Evolutionary conservation across 2,888 invertebrate genomes (phyloP), one percentile per base, ranked within the genome.

Genomic region (Acanthosoma haemorrhoidale): DNA sequence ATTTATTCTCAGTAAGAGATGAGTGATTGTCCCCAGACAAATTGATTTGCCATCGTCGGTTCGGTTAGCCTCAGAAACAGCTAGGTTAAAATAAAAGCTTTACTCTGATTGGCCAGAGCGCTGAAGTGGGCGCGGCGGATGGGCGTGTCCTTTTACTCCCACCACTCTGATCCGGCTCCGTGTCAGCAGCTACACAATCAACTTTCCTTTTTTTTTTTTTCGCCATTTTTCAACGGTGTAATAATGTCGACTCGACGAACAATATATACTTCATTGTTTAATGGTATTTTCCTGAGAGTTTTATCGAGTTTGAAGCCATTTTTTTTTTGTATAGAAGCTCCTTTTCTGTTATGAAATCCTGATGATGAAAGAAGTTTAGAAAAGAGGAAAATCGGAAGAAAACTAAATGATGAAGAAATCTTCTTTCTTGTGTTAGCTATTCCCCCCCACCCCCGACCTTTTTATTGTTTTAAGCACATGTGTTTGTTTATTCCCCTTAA

Each of bases 91-190:
- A 61, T 61, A 36, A 61, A 61, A 34, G 59, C 32, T 32, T 29
- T 16, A 3, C 1, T 18, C 16, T 31, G 59, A 34, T 59, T 34
- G 59, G 59, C 13, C 34, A 21, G 38, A 0, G 61, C 5, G 38
- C 5, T 21, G 41, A 36, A 36, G 61, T 21, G 61, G 21, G 32
- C 61, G 34, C 61, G 61, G 34, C 61, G 9, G 8, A 61, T 11
- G 36, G 61, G 61, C 61, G 61, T 61, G 61, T 16, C 21, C 38
- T 61, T n/a, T n/a, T n/a, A n/a, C 36, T 21, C 61, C 61, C 61
- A 11, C 61, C 61, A 16, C 61, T 18, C 31, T 11, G 13, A 21
- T 51, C 25, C 21, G 4, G 25, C 3, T 25, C n/a, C 2, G 51
- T 25, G 21, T 51, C 25, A 13, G 43, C 43, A 51, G 21, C 18